Percentiles rank a stretch among this genome's conserved stretches.
Conservation (phyloP, 2,888 invertebrate genomes). For the Calliscelio sp. region DNA sequence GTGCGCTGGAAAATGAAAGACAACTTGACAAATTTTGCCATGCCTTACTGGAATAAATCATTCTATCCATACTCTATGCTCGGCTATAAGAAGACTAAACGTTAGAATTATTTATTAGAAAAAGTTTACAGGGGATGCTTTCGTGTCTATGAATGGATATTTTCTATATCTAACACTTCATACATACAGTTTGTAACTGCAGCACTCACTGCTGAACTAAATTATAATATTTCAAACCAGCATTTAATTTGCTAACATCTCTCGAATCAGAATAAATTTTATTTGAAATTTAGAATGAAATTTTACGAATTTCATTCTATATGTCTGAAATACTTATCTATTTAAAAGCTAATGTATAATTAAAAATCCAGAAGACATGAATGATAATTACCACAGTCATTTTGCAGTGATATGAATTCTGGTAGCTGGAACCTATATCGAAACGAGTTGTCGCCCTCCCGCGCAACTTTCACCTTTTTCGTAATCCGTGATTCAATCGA, state of each 20-base stretch:
- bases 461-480: slow-evolving; percentile 60
- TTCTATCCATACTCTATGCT: too few species aligned
- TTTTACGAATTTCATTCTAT: too few species aligned
- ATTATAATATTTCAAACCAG: too few species aligned
- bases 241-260: too few species aligned
- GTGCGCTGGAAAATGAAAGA: not conserved
- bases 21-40: slow-evolving; percentile 6
- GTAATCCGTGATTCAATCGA: slow-evolving; percentile 41
- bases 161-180: too few species aligned
- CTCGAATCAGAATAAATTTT: too few species aligned
- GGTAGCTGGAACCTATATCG: slow-evolving; percentile 14
- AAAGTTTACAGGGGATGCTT: too few species aligned
- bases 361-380: not conserved
- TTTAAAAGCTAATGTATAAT: too few species aligned
- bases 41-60: not conserved
- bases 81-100: not conserved
- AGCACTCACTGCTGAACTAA: too few species aligned
- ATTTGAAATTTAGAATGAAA: too few species aligned
- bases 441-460: slow-evolving; percentile 39
- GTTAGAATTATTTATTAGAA: not conserved
- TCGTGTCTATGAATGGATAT: too few species aligned
- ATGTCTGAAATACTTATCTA: not conserved
- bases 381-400: slow-evolving; percentile 60
- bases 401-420: slow-evolving; percentile 31
- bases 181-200: too few species aligned